Evolutionary conservation across 2,888 invertebrate genomes (phyloP), one percentile per base, ranked within the genome.

Genomic region (Lasioglossum pauxillum): DNA sequence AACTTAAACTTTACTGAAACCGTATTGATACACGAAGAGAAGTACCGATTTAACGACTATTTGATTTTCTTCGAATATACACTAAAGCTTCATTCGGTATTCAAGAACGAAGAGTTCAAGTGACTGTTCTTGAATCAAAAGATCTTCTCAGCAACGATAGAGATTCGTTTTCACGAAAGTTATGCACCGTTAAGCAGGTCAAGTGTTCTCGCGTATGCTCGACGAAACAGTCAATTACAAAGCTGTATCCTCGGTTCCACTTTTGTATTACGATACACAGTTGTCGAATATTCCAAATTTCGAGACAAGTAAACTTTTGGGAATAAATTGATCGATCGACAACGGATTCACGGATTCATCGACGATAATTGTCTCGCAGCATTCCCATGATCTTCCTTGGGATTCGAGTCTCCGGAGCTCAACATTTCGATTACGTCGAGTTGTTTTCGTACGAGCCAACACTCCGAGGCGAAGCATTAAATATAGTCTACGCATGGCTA

Each of bases 391-490:
- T 72, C 10, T 10, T 71, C 12, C 41, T 41, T 23, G 38, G 41
- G 38, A 41, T 23, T 57, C 71, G 73, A 46, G 75, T 72, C 57
- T 64, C 35, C 64, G 53, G 41, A 76, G 60, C 75, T 73, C 80
- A 80, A 71, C 85, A 76, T 92, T 93, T 92, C 90, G 91, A 92
- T 93, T 91, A 89, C 84, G 88, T 85, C 84, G 88, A 84, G 85
- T 86, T 92, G 92, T 91, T 93, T 93, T 89, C 90, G 89, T 87
- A 90, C 84, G 81, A 88, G 75, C 89, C 89, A 90, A 90, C 90
- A 92, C 73, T 79, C 86, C 86, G 81, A 83, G 84, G 90, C 86
- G 90, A 90, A 87, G 88, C 90, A 90, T 90, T 93, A 93, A 93
- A 92, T 92, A 90, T 92, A 88, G 91, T 91, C 85, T 86, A 86